Evolutionary conservation across 2,113 vertebrate species (phyloP).

Genomic region (Lasiurus borealis): DNA sequence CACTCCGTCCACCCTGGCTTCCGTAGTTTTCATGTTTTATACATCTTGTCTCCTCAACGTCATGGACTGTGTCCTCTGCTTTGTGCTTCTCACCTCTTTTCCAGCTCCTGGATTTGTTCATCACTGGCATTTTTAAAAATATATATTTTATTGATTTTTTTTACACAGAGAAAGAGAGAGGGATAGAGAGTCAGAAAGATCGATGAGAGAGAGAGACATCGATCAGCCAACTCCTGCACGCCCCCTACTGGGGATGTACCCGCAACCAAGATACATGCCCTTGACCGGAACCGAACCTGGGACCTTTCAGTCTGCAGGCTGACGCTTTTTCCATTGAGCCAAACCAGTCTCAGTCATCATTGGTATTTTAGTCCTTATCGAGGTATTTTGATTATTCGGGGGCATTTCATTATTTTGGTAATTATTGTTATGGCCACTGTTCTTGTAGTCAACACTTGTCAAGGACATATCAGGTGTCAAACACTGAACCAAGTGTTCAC

Average conservation of each 20-base stretch:
- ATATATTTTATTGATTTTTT: too few species aligned
- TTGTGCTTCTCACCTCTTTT: not conserved
- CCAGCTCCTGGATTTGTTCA: not conserved
- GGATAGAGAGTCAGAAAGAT: too few species aligned
- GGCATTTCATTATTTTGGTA: not conserved
- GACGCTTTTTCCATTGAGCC: too few species aligned
- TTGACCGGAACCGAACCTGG: too few species aligned
- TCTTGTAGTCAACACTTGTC: not conserved
- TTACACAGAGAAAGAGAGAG: too few species aligned
- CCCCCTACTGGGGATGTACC: too few species aligned
- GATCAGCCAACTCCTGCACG: too few species aligned
- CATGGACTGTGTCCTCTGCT: not conserved
- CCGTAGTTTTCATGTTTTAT: not conserved
- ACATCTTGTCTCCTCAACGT: not conserved
- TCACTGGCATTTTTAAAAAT: not conserved
- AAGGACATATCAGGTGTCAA: not conserved
- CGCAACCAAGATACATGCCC: too few species aligned
- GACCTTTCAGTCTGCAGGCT: too few species aligned
- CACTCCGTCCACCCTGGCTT: not conserved
- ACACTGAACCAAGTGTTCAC: not conserved
- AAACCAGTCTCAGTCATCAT: too few species aligned
- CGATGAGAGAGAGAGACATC: too few species aligned
- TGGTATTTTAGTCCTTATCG: not conserved
- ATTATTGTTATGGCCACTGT: not conserved
- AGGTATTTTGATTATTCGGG: not conserved